Percentiles rank a stretch among this genome's conserved stretches.
These are phyloP conservation scores for Cheilosia vernalis DNA, from an alignment of 2,888 invertebrate species.

Conservation along the genomic window DNA sequence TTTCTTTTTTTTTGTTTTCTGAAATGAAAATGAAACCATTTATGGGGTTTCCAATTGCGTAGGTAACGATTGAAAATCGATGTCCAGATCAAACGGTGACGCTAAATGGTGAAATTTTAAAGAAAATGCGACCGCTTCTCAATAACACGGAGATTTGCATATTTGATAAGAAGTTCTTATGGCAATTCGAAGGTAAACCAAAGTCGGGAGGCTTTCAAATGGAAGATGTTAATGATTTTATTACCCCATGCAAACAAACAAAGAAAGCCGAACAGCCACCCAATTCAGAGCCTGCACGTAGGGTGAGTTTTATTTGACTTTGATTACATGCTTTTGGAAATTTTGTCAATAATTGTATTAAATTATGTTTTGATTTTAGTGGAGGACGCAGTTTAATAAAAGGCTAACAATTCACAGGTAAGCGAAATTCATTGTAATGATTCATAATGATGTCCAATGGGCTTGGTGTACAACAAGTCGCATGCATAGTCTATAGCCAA, in stretches of 20 bases:
- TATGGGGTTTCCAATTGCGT: slow-evolving; percentile 28
- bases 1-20: not conserved
- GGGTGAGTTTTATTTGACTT: slow-evolving; percentile 75
- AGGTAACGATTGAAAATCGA: slow-evolving; percentile 81
- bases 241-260: slow-evolving; percentile 74
- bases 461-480: not conserved
- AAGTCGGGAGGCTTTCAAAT: slow-evolving; percentile 16
- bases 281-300: slow-evolving; percentile 80
- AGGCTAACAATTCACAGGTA: slow-evolving; percentile 59
- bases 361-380: slow-evolving; percentile 35
- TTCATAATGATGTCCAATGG: not conserved
- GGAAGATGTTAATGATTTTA: slow-evolving; percentile 54
- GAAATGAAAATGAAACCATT: not conserved
- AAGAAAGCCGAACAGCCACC: slow-evolving; percentile 77
- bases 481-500: too few species aligned
- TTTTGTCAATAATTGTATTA: not conserved
- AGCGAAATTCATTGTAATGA: not conserved
- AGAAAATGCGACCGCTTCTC: slow-evolving; percentile 78
- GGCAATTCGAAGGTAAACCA: slow-evolving; percentile 77
- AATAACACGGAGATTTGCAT: slow-evolving; percentile 79
- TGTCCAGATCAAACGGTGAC: slow-evolving; percentile 78
- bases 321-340: not conserved
- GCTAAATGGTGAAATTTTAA: slow-evolving; percentile 78
- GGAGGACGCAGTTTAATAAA: slow-evolving; percentile 38
- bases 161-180: slow-evolving; percentile 79